These are phyloP conservation scores for Tretioscincus oriximinensis DNA, from an alignment of 2,113 vertebrate genomes.

Conservation along the genomic window DNA sequence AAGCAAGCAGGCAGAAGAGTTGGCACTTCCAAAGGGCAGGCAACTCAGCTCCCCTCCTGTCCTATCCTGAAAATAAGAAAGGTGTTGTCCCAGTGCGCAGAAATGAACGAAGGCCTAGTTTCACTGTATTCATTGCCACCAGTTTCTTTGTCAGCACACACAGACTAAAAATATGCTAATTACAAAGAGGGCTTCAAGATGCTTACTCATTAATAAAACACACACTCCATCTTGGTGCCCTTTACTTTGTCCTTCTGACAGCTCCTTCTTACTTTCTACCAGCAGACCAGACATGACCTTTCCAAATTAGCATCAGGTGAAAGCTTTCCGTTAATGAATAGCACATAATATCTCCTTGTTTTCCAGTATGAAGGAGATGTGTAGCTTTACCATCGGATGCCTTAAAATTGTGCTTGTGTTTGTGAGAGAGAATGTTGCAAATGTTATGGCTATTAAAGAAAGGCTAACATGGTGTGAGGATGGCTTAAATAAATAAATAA, in stretches of 20 bases:
- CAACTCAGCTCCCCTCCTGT: not conserved
- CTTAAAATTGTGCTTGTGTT: not conserved
- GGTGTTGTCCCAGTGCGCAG: not conserved
- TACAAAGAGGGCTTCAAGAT: not conserved
- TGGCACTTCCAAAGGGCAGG: not conserved
- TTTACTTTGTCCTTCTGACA: not conserved
- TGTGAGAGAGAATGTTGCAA: not conserved
- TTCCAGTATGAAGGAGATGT: not conserved
- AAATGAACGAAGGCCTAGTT: not conserved
- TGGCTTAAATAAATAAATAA: not conserved
- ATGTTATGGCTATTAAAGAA: not conserved
- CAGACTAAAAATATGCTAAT: not conserved
- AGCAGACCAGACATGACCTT: slow-evolving; percentile 22
- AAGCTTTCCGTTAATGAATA: slow-evolving; percentile 15
- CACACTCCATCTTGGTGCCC: slow-evolving; percentile 5
- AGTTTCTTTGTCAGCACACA: not conserved
- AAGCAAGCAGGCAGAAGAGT: not conserved
- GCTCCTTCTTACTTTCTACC: not conserved
- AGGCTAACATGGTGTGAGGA: not conserved
- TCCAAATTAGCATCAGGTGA: slow-evolving; percentile 12
- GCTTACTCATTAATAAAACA: slow-evolving; percentile 18
- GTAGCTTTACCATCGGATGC: not conserved
- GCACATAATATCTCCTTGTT: slow-evolving; percentile 4
- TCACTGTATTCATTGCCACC: not conserved
- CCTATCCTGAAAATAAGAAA: no score